phyloP scores from a whole-genome alignment of 1,140 invertebrate genomes.

The Drosophila pseudoananassae region DNA sequence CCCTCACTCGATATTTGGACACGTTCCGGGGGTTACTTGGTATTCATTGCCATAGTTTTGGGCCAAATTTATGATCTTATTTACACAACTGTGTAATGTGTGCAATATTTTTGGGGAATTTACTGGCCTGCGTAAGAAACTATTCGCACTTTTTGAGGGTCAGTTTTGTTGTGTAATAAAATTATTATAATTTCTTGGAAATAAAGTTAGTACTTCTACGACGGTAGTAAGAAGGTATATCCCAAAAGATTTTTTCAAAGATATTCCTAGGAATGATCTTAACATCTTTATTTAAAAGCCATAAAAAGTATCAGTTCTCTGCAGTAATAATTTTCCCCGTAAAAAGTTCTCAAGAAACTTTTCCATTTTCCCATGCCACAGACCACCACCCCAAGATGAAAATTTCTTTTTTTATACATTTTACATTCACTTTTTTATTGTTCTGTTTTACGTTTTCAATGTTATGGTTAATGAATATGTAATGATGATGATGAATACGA shows the following conservation, averaged over 20 bases:
- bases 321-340: too few species aligned
- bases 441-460: slow-evolving; percentile 81
- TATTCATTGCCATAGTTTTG: slow-evolving; percentile 43
- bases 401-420: slow-evolving; percentile 50
- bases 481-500: slow-evolving; percentile 78
- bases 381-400: neutral
- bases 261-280: neutral
- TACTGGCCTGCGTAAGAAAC: slow-evolving; percentile 23
- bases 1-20: slow-evolving; percentile 23
- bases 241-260: neutral
- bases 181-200: neutral
- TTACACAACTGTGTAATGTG: slow-evolving; percentile 48
- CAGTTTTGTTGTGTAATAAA: slow-evolving; percentile 33
- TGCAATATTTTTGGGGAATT: slow-evolving; percentile 70
- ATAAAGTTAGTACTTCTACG: too few species aligned
- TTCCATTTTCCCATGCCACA: neutral
- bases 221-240: neutral
- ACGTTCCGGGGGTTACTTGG: slow-evolving; percentile 50
- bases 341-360: neutral
- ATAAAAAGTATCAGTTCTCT: neutral
- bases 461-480: slow-evolving; percentile 81
- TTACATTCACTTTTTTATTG: slow-evolving; percentile 81
- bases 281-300: neutral
- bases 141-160: slow-evolving; percentile 25
- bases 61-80: slow-evolving; percentile 54